Evolutionary conservation across 2,797 vertebrate species (phyloP), one percentile per base, ranked within the genome.

Genomic region (Alauda arvensis): DNA sequence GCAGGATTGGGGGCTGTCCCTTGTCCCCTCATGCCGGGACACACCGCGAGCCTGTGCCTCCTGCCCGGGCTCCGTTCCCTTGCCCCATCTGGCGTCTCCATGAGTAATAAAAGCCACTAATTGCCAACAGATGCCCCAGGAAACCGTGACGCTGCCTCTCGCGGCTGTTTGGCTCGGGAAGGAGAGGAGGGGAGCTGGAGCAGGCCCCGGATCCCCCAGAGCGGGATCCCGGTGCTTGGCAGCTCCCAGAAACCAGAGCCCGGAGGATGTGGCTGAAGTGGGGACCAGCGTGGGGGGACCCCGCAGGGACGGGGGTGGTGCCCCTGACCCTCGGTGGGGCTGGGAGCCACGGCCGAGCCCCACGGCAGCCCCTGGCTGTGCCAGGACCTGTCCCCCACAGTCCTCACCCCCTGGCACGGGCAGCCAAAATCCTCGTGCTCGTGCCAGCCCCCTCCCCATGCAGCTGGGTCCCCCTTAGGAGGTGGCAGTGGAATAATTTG

Each of bases 101-200:
- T 89, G 60, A 96, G 94, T 94, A 95, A 96, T 96, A 81, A 96
- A 86, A 40, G 59, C 95, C 87, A 88, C 90, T 97, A 97, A 97
- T 97, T 87, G 80, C 93, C 94, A 95, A 71, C 97, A 97, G 97
- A 96, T 97, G 96, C 96, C 88, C 88, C 75, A 70, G 65, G 83
- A 94, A 88, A 75, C 46, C 87, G 91, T 89, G 68, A 62, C 42
- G 33, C 77, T 15, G 72, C 87, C 77, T 85, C 91, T 95, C 28
- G 3, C 5, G 14, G 82, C 55, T n/a, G 1, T 70, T 87, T 60
- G 83, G 83, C 74, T 24, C 37, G 88, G 83, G 86, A 53, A 39
- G 78, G 86, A 77, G 43, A 43, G 68, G 14, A 76, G 31, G 37
- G 29, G 39, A 66, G 45, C 39, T 14, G 26, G 46, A 70, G 62